Base-by-base conservation (phyloP, 2,888 invertebrate species). In the Hybos culiciformis region DNA sequence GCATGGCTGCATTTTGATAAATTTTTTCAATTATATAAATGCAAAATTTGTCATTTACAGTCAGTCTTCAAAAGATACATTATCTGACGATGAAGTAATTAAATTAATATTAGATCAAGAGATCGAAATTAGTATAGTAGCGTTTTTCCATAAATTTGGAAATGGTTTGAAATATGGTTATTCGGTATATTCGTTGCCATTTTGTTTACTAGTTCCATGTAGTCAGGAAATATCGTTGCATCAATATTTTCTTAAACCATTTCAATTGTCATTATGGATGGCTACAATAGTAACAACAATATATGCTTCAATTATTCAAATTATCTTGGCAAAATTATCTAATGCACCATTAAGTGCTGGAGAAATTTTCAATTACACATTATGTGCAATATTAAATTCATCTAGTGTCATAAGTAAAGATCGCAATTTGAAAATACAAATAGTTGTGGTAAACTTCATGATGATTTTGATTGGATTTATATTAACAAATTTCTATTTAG, bases 401-500 rank as follows among this genome's bases (percentile, higher is more conserved):
- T n/a, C n/a, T n/a, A n/a, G n/a, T n/a, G n/a, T n/a, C n/a, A n/a
- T n/a, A n/a, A n/a, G n/a, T 9, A 31, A 31, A 4, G 14, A 9
- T 31, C 2, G 14, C 14, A 31, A 31, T 14, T 31, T 31, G 11
- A 8, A 31, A 8, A 31, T 14, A 31, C n/a, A n/a, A 6, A n/a
- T 14, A 37, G 49, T 46, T 0, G 19, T 49, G 1, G 48, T 49
- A 20, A 46, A 48, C 17, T 21, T 48, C 1, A 46, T 49, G 5
- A 37, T 51, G 11, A 46, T 53, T 2, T 20, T 46, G 9, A 39
- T 56, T 9, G 54, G 55, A 7, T 57, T 57, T 37, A 53, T 57
- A 39, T 42, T 57, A 8, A 51, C 53, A 3, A 57, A 56, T 44
- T 37, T 56, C n/a, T 57, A 56, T 43, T 44, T 55, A 31, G 54